phyloP scores from a whole-genome alignment of 2,888 invertebrate species.

The Epirrhoe alternata region DNA sequence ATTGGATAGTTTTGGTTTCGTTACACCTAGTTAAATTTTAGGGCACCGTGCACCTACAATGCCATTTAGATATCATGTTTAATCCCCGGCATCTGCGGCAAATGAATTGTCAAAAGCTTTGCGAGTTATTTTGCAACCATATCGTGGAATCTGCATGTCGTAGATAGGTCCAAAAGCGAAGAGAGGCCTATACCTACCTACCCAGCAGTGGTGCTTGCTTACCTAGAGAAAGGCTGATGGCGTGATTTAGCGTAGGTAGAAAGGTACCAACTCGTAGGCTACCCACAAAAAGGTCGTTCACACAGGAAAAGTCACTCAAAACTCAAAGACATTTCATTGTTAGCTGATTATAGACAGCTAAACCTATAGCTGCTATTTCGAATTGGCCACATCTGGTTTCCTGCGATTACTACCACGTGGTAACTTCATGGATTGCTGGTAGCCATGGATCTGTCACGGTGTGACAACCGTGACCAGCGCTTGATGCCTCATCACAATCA shows the following conservation, averaged over 20 bases:
- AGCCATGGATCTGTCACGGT: slow-evolving; percentile 31
- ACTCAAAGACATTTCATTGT: background rate
- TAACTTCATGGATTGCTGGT: slow-evolving; percentile 17
- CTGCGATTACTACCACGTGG: slow-evolving; percentile 58
- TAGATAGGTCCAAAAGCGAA: too few species aligned
- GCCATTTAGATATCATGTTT: too few species aligned
- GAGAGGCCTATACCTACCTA: too few species aligned
- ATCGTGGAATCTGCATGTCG: too few species aligned
- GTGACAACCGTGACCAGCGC: slow-evolving; percentile 58
- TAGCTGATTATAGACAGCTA: background rate
- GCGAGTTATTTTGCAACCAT: too few species aligned
- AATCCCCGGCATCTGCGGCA: too few species aligned
- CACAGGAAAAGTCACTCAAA: background rate
- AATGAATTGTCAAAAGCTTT: too few species aligned
- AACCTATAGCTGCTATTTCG: slow-evolving; percentile 50
- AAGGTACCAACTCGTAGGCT: too few species aligned
- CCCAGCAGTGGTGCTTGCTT: too few species aligned
- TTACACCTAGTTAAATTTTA: slow-evolving; percentile 43
- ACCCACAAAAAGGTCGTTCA: background rate
- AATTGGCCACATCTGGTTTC: slow-evolving; percentile 60
- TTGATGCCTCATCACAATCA: slow-evolving; percentile 16
- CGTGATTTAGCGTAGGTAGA: too few species aligned
- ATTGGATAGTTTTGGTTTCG: slow-evolving; percentile 17
- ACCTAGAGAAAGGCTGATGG: too few species aligned
- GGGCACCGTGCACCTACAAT: background rate